A percentile compares a stretch with the other conserved stretches of the same genome.
Conservation (phyloP, 2,113 vertebrate species). For the Anarrhichthys ocellatus region DNA sequence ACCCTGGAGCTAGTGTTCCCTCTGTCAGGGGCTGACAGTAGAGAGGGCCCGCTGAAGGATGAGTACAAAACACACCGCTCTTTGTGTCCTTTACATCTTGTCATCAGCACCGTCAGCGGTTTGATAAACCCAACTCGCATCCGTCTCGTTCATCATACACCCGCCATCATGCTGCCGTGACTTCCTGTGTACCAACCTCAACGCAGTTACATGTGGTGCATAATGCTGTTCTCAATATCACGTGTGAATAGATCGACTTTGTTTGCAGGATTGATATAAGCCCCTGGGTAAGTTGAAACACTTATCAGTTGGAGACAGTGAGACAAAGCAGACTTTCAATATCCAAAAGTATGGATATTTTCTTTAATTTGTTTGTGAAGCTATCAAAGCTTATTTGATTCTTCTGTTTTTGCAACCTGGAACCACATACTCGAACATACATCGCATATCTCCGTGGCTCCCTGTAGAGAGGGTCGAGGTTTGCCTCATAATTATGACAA, state of each 20-base stretch:
- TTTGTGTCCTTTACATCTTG: conserved; percentile 55
- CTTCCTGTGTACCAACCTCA: conserved; percentile 12
- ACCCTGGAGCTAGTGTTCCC: conserved; percentile 49
- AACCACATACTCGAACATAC: conserved; percentile 16
- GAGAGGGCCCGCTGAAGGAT: conserved; percentile 36
- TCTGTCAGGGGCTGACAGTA: conserved; percentile 61
- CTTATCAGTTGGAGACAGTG: neutral
- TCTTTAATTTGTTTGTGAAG: conserved; percentile 8
- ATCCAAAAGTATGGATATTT: conserved; percentile 26
- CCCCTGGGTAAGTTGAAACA: conserved; percentile 5
- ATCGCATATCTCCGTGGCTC: conserved; percentile 4
- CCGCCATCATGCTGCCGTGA: conserved; percentile 8
- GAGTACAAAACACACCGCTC: conserved; percentile 39
- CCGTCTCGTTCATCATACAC: conserved; percentile 52
- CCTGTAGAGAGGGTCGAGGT: neutral
- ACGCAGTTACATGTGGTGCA: neutral
- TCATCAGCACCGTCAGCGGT: conserved; percentile 58
- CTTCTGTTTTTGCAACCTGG: conserved; percentile 4
- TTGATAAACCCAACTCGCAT: conserved; percentile 45
- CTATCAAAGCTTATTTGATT: conserved; percentile 16
- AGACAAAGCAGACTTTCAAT: conserved; percentile 37
- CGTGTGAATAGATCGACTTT: too few relatives aligned
- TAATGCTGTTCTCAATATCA: neutral
- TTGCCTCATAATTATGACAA: conserved; percentile 70
- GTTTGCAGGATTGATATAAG: neutral